These are phyloP conservation scores for Phrynocephalus forsythii DNA, from an alignment of 2,797 vertebrate species.

Conservation along the genomic window DNA sequence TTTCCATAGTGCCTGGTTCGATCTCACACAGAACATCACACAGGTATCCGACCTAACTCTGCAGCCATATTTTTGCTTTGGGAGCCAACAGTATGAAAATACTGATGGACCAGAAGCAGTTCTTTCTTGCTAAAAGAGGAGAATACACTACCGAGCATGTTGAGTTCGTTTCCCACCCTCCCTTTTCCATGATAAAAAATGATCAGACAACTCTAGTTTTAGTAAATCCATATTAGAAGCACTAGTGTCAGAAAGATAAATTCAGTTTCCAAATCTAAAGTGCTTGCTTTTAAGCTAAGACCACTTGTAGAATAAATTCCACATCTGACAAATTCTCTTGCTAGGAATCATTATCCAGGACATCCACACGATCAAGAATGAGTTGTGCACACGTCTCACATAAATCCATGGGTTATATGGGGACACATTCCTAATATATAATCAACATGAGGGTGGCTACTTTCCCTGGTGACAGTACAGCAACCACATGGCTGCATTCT, in stretches of 20 bases:
- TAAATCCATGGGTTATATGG: not conserved
- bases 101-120: not conserved
- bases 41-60: not conserved
- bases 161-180: not conserved
- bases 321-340: not conserved
- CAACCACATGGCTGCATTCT: not conserved
- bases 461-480: not conserved
- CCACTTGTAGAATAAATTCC: constrained; percentile 8
- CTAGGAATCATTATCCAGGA: not conserved
- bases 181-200: not conserved
- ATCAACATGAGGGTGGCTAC: not conserved
- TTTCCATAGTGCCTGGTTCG: not conserved
- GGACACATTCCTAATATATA: not conserved
- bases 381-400: not conserved
- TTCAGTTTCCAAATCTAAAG: constrained; percentile 22
- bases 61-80: not conserved
- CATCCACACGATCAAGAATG: not conserved
- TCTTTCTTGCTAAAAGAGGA: not conserved
- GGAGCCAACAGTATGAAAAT: constrained; percentile 1
- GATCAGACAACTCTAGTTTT: not conserved
- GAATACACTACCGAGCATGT: not conserved
- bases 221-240: constrained; percentile 8
- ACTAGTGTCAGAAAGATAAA: constrained; percentile 20
- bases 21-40: not conserved
- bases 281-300: constrained; percentile 17